These are phyloP conservation scores for Microcebus ravelobensis DNA, from an alignment of 2,113 vertebrate genomes.

Conservation along the genomic window DNA sequence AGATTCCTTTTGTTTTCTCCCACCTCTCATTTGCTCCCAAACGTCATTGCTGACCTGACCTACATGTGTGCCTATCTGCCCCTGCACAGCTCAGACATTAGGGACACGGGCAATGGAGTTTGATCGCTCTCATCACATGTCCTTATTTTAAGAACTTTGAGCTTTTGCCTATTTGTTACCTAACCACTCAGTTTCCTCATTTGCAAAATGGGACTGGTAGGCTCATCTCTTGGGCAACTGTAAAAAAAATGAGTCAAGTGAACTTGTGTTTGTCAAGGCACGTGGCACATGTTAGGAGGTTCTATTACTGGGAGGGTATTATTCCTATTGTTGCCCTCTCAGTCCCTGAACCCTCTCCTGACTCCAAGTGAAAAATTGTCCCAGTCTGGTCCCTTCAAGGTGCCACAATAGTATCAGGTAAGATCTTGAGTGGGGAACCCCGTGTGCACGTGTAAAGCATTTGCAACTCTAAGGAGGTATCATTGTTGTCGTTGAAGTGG, in stretches of 20 bases:
- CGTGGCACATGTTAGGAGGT: neutral
- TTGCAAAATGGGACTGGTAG: neutral
- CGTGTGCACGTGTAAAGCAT: neutral
- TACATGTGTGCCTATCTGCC: neutral
- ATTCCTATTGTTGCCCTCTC: neutral
- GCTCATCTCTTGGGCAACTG: neutral
- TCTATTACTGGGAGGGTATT: neutral
- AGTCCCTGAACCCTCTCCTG: neutral
- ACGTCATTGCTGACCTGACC: neutral
- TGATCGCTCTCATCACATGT: neutral
- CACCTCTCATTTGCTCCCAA: neutral
- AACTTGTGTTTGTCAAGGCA: neutral
- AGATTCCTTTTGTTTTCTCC: neutral
- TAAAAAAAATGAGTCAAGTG: neutral
- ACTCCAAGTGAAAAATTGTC: neutral
- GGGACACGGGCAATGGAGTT: neutral
- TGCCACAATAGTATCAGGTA: neutral
- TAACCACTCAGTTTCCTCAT: neutral
- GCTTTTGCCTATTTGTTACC: neutral
- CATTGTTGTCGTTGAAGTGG: slow-evolving; percentile 78
- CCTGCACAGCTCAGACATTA: neutral
- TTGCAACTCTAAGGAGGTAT: neutral
- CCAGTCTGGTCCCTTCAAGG: neutral
- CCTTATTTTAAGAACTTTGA: neutral
- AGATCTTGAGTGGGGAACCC: neutral